These are phyloP conservation scores for Pygocentrus nattereri DNA, from an alignment of 2,797 vertebrate species.

Conservation along the genomic window DNA sequence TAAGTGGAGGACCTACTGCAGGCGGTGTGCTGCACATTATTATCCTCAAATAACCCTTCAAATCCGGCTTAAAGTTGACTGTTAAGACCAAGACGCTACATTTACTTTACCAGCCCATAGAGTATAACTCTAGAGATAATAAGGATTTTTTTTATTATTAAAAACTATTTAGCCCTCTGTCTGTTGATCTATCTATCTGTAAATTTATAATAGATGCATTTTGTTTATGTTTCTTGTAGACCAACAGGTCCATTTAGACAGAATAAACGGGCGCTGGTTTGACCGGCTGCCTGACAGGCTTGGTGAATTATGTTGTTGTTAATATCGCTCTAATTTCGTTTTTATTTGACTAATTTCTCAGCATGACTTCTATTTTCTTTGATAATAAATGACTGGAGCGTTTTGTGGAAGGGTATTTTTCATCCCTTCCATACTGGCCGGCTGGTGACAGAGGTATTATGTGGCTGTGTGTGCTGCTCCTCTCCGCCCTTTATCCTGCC, in stretches of 20 bases:
- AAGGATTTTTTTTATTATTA: neutral
- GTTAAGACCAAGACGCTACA: neutral
- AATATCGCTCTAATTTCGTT: conserved; percentile 71
- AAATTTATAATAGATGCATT: neutral
- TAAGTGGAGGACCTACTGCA: neutral
- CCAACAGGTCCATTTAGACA: no score
- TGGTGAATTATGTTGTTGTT: conserved; percentile 70
- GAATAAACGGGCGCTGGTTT: conserved; percentile 72
- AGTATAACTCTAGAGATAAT: neutral
- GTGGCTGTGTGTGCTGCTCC: conserved; percentile 67
- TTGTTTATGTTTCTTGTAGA: no score
- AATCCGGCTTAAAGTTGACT: neutral
- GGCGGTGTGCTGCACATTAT: neutral
- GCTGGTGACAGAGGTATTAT: conserved; percentile 76
- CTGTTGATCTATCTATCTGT: conserved; percentile 32
- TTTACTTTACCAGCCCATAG: neutral
- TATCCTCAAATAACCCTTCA: conserved; percentile 21
- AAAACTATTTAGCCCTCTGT: conserved; percentile 54
- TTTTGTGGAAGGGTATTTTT: conserved; percentile 77
- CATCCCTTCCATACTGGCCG: conserved; percentile 75
- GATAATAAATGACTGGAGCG: conserved; percentile 80
- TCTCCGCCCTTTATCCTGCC: conserved; percentile 57
- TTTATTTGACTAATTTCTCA: conserved; percentile 82
- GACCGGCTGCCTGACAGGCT: conserved; percentile 66
- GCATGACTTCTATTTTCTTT: conserved; percentile 77